phyloP scores from a whole-genome alignment of 2,797 vertebrate genomes.

The Acestrorhynchus altus region DNA sequence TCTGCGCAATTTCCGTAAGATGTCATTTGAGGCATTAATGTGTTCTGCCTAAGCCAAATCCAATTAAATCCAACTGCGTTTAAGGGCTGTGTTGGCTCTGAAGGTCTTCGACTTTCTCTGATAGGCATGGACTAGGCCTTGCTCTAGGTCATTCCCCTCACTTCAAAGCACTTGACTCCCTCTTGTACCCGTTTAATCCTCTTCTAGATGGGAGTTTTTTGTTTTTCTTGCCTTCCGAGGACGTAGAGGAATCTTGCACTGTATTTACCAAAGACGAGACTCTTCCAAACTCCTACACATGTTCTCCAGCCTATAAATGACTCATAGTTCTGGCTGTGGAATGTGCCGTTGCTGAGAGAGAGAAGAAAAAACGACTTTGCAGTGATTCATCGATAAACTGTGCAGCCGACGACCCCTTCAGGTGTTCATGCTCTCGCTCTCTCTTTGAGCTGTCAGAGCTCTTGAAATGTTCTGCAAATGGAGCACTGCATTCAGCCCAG shows the following conservation, averaged over 20 bases:
- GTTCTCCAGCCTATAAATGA: slow-evolving; percentile 39
- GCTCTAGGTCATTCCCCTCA: slow-evolving; percentile 8
- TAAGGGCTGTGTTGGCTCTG: slow-evolving; percentile 29
- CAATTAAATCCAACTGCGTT: slow-evolving; percentile 42
- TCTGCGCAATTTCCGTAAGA: slow-evolving; percentile 36
- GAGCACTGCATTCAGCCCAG: slow-evolving; percentile 22
- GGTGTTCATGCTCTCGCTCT: slow-evolving; percentile 33
- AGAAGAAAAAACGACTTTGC: slow-evolving; percentile 9
- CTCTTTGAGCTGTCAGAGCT: slow-evolving; percentile 27
- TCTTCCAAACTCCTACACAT: slow-evolving; percentile 36
- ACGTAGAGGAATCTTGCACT: background rate
- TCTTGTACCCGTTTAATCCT: slow-evolving; percentile 17
- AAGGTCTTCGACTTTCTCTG: slow-evolving; percentile 6
- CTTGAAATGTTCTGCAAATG: slow-evolving; percentile 42
- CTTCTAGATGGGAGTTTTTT: slow-evolving; percentile 12
- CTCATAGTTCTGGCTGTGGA: slow-evolving; percentile 37
- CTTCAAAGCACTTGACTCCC: background rate
- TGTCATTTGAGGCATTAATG: slow-evolving; percentile 52
- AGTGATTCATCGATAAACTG: slow-evolving; percentile 42
- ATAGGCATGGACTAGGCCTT: background rate
- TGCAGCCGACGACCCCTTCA: slow-evolving; percentile 28
- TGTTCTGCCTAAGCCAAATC: slow-evolving; percentile 46
- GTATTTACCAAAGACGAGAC: slow-evolving; percentile 22
- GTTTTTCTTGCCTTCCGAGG: slow-evolving; percentile 17
- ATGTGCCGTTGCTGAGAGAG: background rate